Conservation (phyloP, 2,888 invertebrate species). For the Malthinus flaveolus region DNA sequence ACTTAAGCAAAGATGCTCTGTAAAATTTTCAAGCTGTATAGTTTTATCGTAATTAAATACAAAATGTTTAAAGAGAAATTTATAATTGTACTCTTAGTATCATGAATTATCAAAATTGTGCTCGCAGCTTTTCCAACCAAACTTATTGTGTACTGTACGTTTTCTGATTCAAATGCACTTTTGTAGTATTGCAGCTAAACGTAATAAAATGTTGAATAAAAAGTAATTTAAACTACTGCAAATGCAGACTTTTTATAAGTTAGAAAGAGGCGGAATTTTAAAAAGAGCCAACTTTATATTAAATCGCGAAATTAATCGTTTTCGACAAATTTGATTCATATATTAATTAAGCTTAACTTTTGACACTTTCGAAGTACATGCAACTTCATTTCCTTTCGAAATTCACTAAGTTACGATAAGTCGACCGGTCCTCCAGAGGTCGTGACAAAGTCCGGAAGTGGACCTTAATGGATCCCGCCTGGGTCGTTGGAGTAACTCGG, state of each 20-base stretch:
- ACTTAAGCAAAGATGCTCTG: conserved; percentile 11
- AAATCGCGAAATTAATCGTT: background rate
- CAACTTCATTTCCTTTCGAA: conserved; percentile 47
- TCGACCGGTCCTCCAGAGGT: conserved; percentile 43
- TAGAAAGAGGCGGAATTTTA: background rate
- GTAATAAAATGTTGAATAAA: background rate
- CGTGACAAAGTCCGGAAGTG: conserved; percentile 48
- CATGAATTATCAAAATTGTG: conserved; percentile 7
- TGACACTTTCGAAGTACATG: conserved; percentile 17
- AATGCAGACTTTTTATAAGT: background rate
- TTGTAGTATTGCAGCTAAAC: background rate
- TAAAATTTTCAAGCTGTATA: conserved; percentile 6
- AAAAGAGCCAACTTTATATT: background rate
- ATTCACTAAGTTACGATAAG: conserved; percentile 44
- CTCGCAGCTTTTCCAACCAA: background rate
- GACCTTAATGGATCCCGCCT: conserved; percentile 51
- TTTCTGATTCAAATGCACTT: background rate
- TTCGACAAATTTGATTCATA: conserved; percentile 6
- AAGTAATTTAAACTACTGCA: background rate
- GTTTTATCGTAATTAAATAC: conserved; percentile 7
- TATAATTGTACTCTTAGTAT: conserved; percentile 4
- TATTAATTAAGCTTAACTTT: conserved; percentile 19
- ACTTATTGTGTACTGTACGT: background rate
- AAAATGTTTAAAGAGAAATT: conserved; percentile 6
- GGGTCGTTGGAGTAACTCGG: conserved; percentile 45